phyloP scores from a whole-genome alignment of 2,113 vertebrate genomes.

The Eidolon helvum region DNA sequence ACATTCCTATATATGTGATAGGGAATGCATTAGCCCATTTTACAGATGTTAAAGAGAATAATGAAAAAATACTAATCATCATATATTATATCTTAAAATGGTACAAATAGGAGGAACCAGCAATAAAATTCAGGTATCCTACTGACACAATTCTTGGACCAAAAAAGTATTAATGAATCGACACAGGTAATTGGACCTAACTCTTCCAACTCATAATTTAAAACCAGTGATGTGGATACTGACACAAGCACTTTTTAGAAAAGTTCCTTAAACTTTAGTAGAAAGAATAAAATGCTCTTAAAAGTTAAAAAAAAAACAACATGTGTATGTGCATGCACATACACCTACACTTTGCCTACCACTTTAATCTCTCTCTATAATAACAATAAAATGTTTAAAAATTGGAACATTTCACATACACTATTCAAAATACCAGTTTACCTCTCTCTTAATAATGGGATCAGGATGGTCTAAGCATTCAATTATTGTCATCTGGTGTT shows the following conservation, averaged over 20 bases:
- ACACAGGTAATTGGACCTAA: neutral
- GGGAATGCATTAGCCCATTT: neutral
- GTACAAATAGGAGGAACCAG: neutral
- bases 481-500: constrained; percentile 99
- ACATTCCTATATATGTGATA: constrained; percentile 26
- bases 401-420: neutral
- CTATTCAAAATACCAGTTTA: constrained; percentile 78
- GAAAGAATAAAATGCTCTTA: constrained; percentile 15
- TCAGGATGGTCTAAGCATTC: constrained; percentile 97
- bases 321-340: neutral
- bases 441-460: constrained; percentile 97
- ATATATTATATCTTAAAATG: constrained; percentile 17
- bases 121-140: neutral
- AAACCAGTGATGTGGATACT: neutral
- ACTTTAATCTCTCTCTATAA: constrained; percentile 17
- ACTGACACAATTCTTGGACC: neutral
- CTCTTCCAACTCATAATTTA: neutral
- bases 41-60: neutral
- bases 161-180: constrained; percentile 9
- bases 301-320: constrained; percentile 53
- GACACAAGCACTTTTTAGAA: constrained; percentile 28
- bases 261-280: constrained; percentile 37
- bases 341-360: neutral
- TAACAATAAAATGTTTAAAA: constrained; percentile 15
- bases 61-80: neutral